Conservation (phyloP, 1,140 invertebrate genomes). For the Tribolium castaneum region DNA sequence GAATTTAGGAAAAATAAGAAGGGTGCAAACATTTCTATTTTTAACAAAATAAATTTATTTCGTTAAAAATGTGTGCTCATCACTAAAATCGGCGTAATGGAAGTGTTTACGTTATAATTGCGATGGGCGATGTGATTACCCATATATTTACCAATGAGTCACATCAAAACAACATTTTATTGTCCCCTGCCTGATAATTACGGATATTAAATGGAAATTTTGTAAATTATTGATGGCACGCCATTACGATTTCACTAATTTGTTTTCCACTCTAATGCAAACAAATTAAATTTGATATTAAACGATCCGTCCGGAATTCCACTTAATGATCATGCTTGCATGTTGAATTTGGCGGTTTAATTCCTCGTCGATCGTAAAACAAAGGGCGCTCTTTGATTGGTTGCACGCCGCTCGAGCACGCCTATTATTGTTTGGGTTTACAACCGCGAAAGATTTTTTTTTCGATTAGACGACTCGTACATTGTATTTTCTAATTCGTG, state of each 20-base stretch:
- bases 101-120: constrained; percentile 23
- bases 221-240: constrained; percentile 28
- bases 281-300: constrained; percentile 31
- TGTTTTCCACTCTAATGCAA: constrained; percentile 23
- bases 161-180: constrained; percentile 36
- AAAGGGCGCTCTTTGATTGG: constrained; percentile 28
- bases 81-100: neutral
- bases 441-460: constrained; percentile 18
- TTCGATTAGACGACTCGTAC: neutral
- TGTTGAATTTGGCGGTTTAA: constrained; percentile 26
- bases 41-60: too few species aligned
- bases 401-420: constrained; percentile 13
- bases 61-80: too few species aligned
- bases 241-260: constrained; percentile 26
- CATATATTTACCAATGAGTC: constrained; percentile 32
- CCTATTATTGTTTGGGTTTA: constrained; percentile 22
- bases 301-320: constrained; percentile 1
- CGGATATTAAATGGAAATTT: constrained; percentile 32
- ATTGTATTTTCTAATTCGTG: neutral
- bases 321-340: constrained; percentile 5
- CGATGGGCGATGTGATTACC: neutral
- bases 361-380: constrained; percentile 18
- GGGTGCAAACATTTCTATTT: too few species aligned
- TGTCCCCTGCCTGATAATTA: constrained; percentile 12
- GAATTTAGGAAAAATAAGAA: too few species aligned